A percentile compares a stretch with the other conserved stretches of the same genome.
phyloP scores from a whole-genome alignment of 1,140 invertebrate genomes.

The Papilio glaucus region DNA sequence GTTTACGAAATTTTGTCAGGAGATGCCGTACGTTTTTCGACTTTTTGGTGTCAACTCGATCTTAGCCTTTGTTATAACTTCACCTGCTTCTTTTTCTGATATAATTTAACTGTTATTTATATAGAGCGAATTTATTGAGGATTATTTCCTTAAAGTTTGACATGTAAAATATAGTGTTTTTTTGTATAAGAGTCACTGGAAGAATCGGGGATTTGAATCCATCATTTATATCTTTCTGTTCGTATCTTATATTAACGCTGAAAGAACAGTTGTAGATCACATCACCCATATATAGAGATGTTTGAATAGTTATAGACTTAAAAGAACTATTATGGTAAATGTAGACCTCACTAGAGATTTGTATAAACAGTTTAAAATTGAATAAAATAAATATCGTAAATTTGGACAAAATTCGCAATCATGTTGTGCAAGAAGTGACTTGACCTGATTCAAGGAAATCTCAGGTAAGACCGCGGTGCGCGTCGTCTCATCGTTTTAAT shows the following conservation, averaged over 20 bases:
- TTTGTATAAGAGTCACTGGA: neutral
- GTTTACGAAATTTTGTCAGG: slow-evolving; percentile 66
- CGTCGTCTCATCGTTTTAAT: slow-evolving; percentile 8
- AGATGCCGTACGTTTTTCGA: slow-evolving; percentile 57
- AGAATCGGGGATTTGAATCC: neutral
- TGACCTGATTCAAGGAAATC: slow-evolving; percentile 42
- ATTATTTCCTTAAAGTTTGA: neutral
- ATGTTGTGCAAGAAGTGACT: neutral
- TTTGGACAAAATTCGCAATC: neutral
- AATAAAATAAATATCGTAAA: neutral
- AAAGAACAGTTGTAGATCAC: too few relatives aligned
- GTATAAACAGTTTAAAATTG: neutral
- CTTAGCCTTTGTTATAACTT: slow-evolving; percentile 60
- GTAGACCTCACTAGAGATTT: too few relatives aligned
- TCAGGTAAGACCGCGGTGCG: slow-evolving; percentile 17
- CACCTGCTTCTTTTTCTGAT: slow-evolving; percentile 52
- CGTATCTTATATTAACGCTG: too few relatives aligned
- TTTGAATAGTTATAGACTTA: too few relatives aligned
- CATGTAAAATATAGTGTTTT: neutral
- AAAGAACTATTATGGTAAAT: too few relatives aligned
- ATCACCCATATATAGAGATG: too few relatives aligned
- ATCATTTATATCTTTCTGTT: neutral
- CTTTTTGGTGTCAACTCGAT: slow-evolving; percentile 61
- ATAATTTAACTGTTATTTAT: slow-evolving; percentile 5
- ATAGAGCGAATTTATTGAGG: neutral